Conservation (phyloP, 1,140 invertebrate species). For the Hyposmocoma kahamanoa region DNA sequence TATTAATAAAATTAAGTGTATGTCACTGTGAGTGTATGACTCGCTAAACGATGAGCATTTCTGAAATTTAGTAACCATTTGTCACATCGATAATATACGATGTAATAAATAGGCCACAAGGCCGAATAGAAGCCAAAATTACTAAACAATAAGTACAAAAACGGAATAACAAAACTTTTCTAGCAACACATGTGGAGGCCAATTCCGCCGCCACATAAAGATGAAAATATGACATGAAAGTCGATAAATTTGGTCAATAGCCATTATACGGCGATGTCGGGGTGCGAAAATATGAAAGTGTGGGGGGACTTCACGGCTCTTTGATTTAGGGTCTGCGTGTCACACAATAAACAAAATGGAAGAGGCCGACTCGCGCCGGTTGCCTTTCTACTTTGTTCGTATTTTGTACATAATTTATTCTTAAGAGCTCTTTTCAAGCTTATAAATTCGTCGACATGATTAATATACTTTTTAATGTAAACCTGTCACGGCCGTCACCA, state of each 20-base stretch:
- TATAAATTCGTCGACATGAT: background rate
- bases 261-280: constrained; percentile 64
- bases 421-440: background rate
- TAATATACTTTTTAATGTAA: background rate
- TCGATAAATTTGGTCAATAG: constrained; percentile 69
- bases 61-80: no score
- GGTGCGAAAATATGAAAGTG: constrained; percentile 66
- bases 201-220: constrained; percentile 49
- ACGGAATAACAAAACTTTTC: background rate
- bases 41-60: no score
- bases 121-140: background rate
- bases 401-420: background rate
- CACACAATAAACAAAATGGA: constrained; percentile 35
- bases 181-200: constrained; percentile 29
- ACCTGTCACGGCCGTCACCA: no score
- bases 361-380: constrained; percentile 18
- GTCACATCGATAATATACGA: no score
- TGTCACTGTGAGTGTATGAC: no score
- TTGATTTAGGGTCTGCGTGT: constrained; percentile 53
- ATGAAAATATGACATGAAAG: constrained; percentile 62
- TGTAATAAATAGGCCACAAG: no score
- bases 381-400: background rate
- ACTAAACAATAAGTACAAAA: background rate
- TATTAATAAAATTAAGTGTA: no score
- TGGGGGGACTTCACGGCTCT: constrained; percentile 49